Evolutionary conservation across 2,888 invertebrate genomes (phyloP), one percentile per base, ranked within the genome.

Genomic region (Suillia variegata): DNA sequence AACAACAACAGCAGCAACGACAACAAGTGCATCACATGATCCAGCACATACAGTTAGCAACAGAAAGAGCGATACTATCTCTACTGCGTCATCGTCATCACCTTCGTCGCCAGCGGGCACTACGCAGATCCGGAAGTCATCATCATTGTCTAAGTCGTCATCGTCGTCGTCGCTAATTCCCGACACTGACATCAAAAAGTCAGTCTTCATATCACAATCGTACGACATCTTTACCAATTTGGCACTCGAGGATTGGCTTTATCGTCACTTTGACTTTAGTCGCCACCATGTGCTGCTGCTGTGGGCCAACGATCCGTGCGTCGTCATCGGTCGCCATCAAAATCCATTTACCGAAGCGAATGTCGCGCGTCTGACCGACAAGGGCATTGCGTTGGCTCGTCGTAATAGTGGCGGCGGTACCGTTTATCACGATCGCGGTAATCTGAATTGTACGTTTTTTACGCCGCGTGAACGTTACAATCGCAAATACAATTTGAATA

Each of bases 161-260:
- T 38, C 54, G 18, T 10, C n/a, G 13, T n/a, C 17, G 21, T 5
- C 24, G 24, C 21, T 68, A 1, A 75, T 82, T 20, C 62, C 75
- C 1, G 82, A 83, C 65, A 70, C 78, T 12, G 84, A 87, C 76
- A 87, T 92, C 70, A 88, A 88, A 67, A 94, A 94, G 83, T 92
- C 93, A 1, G 94, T 96, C 47, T 93, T 93, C 74, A 92, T 97
- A 79, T 98, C 98, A 0, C 93, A 93, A 80, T 95, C 94, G 1
- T 88, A 88, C 63, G 92, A 97, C 79, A 91, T 99, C 67, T 96
- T 88, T 78, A 91, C 92, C 10, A 99, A 99, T 83, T 84, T 98
- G 74, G 98, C 98, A 2, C 82, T 98, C 59, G 98, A 99, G 82
- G 95, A 98, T 80, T 98, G 97, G 96, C 85, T 98, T 73, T 97